Conservation (phyloP, 2,888 invertebrate genomes). For the Drosophila histrio region DNA sequence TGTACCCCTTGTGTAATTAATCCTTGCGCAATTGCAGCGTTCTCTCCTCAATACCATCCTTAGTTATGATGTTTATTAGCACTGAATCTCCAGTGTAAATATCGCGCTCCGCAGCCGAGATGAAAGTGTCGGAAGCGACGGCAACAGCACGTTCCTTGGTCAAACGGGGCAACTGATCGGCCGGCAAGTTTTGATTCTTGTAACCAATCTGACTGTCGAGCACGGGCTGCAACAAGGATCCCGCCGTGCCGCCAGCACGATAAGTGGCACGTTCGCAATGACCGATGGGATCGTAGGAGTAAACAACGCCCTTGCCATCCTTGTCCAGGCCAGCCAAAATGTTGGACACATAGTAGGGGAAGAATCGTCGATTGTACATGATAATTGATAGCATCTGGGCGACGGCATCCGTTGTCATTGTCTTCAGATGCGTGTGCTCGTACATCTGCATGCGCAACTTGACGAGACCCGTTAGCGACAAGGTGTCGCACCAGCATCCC, state of each 20-base stretch:
- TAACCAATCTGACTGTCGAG: slow-evolving; percentile 98
- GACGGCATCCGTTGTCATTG: slow-evolving; percentile 95
- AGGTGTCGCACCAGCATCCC: slow-evolving; percentile 99
- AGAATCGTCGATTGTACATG: slow-evolving; percentile 98
- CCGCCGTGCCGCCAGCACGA: slow-evolving; percentile 96
- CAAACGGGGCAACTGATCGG: slow-evolving; percentile 86
- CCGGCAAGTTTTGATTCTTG: slow-evolving; percentile 90
- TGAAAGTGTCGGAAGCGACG: slow-evolving; percentile 97
- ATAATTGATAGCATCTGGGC: slow-evolving; percentile 98
- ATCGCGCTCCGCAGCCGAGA: slow-evolving; percentile 98
- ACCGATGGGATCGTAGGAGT: slow-evolving; percentile 98
- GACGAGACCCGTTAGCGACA: slow-evolving; percentile 93
- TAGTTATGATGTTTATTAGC: slow-evolving; percentile 93
- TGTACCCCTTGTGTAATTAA: slow-evolving; percentile 85
- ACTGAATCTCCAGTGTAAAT: slow-evolving; percentile 98
- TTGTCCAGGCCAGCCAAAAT: slow-evolving; percentile 96
- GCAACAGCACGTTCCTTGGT: slow-evolving; percentile 92
- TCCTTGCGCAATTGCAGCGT: slow-evolving; percentile 93
- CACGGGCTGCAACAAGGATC: slow-evolving; percentile 95
- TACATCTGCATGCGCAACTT: slow-evolving; percentile 97
- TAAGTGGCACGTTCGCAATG: slow-evolving; percentile 94
- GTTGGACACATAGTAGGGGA: slow-evolving; percentile 98
- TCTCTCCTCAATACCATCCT: slow-evolving; percentile 91
- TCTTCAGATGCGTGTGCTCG: slow-evolving; percentile 95
- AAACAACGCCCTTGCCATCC: slow-evolving; percentile 97